Evolutionary conservation across 2,113 vertebrate species (phyloP).

Genomic region (Bos taurus): DNA sequence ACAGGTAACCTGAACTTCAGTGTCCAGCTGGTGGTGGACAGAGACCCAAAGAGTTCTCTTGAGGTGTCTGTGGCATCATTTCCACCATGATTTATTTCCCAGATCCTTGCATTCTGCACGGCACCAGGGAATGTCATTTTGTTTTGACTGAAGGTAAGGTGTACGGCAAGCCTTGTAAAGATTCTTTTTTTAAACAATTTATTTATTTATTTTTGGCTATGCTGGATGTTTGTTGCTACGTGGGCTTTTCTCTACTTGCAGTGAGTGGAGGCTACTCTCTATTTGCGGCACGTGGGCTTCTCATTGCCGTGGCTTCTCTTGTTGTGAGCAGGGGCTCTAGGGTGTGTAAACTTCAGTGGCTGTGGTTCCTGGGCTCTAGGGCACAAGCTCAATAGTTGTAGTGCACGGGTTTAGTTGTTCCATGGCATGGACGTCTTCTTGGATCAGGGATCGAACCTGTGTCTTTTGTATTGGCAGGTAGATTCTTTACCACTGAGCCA

Average conservation of each 20-base stretch:
- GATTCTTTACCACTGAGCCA: neutral
- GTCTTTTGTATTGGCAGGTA: neutral
- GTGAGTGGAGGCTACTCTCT: neutral
- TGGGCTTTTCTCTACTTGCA: neutral
- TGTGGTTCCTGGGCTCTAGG: neutral
- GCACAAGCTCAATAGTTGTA: neutral
- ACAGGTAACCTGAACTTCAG: neutral
- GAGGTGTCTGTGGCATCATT: neutral
- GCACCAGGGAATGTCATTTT: neutral
- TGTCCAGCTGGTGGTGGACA: neutral
- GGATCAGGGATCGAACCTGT: neutral
- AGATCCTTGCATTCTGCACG: neutral
- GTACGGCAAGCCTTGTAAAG: neutral
- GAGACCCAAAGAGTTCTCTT: neutral
- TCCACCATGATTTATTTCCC: neutral
- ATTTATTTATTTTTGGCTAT: neutral
- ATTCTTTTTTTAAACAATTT: neutral
- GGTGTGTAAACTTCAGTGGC: neutral
- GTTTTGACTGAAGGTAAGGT: neutral
- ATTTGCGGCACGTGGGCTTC: accelerated
- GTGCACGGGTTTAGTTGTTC: accelerated
- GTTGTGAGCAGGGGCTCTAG: neutral
- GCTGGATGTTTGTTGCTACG: neutral
- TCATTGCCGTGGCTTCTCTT: neutral
- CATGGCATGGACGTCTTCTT: neutral